Evolutionary conservation across 2,888 invertebrate species (phyloP), one percentile per base, ranked within the genome.

Genomic region (Lepas anatifera): DNA sequence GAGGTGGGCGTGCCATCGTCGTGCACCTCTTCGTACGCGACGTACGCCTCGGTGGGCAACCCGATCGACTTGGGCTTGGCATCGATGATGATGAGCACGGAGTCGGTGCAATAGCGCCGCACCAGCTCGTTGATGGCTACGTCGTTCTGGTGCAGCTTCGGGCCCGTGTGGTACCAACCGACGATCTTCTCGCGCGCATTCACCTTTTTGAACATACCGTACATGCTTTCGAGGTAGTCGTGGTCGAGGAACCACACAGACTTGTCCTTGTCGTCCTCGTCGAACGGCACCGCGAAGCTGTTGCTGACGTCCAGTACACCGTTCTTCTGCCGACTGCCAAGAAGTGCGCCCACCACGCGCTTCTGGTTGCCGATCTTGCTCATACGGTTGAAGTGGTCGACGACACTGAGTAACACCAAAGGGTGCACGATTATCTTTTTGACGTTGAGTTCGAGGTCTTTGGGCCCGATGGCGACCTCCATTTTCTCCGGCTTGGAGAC

Each of bases 141-240:
- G 82, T 99, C 99, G 82, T 98, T 99, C 80, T 95, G 95, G 80
- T 97, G 93, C 18, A 99, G 85, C 82, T 99, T 99, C 0, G 99
- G 99, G 0, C 99, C 99, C 35, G 99, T 99, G 82, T 99, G 99
- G 81, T 99, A 99, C 99, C 99, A 99, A 70, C 99, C 99, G 48
- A 99, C 98, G 71, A 99, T 93, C 78, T n/a, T n/a, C n/a, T n/a
- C n/a, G n/a, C n/a, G n/a, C n/a, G n/a, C n/a, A n/a, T n/a, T n/a
- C n/a, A n/a, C n/a, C n/a, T n/a, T n/a, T n/a, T n/a, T n/a, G n/a
- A n/a, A n/a, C n/a, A n/a, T n/a, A n/a, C n/a, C n/a, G n/a, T n/a
- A n/a, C n/a, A n/a, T n/a, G n/a, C n/a, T n/a, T n/a, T n/a, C n/a
- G n/a, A n/a, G n/a, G n/a, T n/a, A n/a, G n/a, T n/a, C n/a, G n/a